Conservation (phyloP, 2,888 invertebrate genomes). For the Chymomyza procnemis region DNA sequence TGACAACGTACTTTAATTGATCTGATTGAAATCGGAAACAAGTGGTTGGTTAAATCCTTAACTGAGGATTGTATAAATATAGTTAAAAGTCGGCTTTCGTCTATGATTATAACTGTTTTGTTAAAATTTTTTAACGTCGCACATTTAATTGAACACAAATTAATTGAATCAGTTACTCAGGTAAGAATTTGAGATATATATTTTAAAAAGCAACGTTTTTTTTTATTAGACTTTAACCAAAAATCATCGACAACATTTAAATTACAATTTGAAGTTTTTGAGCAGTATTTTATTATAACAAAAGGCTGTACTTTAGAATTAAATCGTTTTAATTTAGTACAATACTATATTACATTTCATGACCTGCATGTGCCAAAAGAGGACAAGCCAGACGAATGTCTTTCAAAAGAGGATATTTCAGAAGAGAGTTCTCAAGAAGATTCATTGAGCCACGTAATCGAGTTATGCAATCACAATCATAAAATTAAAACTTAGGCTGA, state of each 20-base stretch:
- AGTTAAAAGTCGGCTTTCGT: not conserved
- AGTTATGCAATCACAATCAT: too few relatives aligned
- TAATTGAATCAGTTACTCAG: slow-evolving; percentile 5
- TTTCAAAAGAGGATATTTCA: too few relatives aligned
- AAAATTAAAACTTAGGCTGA: too few relatives aligned
- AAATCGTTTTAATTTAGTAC: slow-evolving; percentile 8
- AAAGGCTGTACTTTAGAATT: slow-evolving; percentile 1
- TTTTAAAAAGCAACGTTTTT: not conserved
- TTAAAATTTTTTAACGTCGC: slow-evolving; percentile 23
- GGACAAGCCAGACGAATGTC: too few relatives aligned
- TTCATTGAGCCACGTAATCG: too few relatives aligned
- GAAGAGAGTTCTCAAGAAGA: too few relatives aligned
- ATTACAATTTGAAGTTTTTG: slow-evolving; percentile 20
- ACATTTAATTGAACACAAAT: slow-evolving; percentile 10
- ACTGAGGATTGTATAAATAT: slow-evolving; percentile 16
- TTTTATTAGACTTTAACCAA: not conserved
- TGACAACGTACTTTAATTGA: slow-evolving; percentile 6
- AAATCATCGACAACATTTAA: not conserved
- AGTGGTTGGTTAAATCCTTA: slow-evolving; percentile 22
- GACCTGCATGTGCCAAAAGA: not conserved
- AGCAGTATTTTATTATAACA: slow-evolving; percentile 8
- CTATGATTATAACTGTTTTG: slow-evolving; percentile 7
- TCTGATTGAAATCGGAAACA: slow-evolving; percentile 22
- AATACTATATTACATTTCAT: slow-evolving; percentile 16
- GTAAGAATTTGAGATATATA: not conserved